Base-by-base conservation (phyloP, 2,113 vertebrate species). In the Lipophrys pholis region DNA sequence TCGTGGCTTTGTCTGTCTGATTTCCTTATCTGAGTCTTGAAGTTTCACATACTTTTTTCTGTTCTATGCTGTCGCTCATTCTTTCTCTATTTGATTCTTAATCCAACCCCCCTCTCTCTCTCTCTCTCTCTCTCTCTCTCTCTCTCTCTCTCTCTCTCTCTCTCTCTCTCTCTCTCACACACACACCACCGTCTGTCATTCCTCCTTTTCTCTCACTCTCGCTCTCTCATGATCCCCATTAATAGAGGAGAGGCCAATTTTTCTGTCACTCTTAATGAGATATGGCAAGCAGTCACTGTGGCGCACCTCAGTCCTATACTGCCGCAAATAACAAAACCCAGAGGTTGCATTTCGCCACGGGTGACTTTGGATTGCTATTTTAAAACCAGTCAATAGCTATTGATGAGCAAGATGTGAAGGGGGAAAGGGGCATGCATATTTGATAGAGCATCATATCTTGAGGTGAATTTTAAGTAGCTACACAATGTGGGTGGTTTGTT, bases 331-430 rank as follows among this genome's bases (percentile, higher is more conserved):
- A 83, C 79, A 80, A 83, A 89, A 90, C 86, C 86, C 73, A 60
- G 83, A 81, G 85, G 83, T 83, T 85, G 83, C 76, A 82, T 87
- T 86, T 91, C 74, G 81, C 76, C 86, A 67, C 35, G 55, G 78
- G 78, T 90, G 81, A 89, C 90, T 89, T 86, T 91, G 80, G 83
- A 84, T 67, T 85, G 83, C 76, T 91, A 80, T 92, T 93, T 92
- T 84, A 87, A 80, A 89, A 85, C 56, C 82, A 83, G 83, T 92
- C 92, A 54, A 92, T 93, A 89, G 76, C 77, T 90, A 91, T 92
- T 90, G 91, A 92, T 87, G 89, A 87, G 74, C 69, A 70, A 80
- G 89, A 87, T 79, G 76, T 59, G 69, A 72, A 72, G 52, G 64
- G 81, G 61, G 76, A 76, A 78, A 63, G 57, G 70, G 70, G 60